phyloP scores from a whole-genome alignment of 2,888 invertebrate species.

The Eudemis profundana region DNA sequence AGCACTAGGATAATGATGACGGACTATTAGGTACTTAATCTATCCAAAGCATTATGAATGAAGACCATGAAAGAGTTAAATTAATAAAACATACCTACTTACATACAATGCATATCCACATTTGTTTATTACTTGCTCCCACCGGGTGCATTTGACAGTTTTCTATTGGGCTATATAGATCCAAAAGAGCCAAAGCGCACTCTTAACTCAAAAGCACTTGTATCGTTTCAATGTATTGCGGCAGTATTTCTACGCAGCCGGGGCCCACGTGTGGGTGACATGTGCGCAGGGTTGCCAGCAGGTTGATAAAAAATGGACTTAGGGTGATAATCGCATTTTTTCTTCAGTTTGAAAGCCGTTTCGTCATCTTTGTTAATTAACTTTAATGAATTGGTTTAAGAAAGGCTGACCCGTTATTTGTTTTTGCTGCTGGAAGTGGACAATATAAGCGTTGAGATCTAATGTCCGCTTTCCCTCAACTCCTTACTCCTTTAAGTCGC shows the following conservation, averaged over 20 bases:
- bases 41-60: not conserved
- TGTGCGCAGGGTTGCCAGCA: conserved; percentile 62
- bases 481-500: too few species aligned
- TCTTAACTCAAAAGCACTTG: not conserved
- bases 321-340: not conserved
- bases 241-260: conserved; percentile 65
- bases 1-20: too few species aligned
- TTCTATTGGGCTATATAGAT: conserved; percentile 25
- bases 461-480: too few species aligned
- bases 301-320: conserved; percentile 47
- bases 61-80: not conserved
- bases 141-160: conserved; percentile 33
- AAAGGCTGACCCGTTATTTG: too few species aligned
- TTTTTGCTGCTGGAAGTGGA: too few species aligned
- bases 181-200: not conserved
- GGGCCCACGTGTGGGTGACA: conserved; percentile 69
- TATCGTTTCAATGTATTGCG: not conserved
- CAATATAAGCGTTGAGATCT: too few species aligned
- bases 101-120: conserved; percentile 3
- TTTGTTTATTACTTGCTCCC: conserved; percentile 11
- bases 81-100: not conserved
- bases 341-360: not conserved
- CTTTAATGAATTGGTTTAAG: not conserved
- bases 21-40: too few species aligned
- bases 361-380: conserved; percentile 9